Evolutionary conservation across 2,113 vertebrate genomes (phyloP), one percentile per base, ranked within the genome.

Genomic region (Sterrhoptilus dennistouni): DNA sequence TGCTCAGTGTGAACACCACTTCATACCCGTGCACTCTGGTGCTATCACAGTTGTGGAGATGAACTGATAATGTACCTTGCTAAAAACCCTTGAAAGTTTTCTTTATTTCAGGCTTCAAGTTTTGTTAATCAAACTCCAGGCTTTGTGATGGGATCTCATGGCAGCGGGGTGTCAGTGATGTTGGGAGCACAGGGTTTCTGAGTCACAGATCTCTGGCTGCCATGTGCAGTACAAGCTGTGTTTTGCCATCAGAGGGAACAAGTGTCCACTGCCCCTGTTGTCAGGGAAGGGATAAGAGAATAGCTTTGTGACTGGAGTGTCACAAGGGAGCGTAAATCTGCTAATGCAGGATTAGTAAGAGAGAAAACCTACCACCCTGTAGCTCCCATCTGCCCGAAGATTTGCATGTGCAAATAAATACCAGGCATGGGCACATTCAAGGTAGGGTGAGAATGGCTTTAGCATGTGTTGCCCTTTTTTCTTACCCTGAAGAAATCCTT

Each of bases 1-100:
- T 9, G 38, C 42, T 35, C n/a, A 4, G 27, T 3, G 12, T 21
- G 22, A 77, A 5, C 7, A 1, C 14, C 1, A 0, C 36, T 54
- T 44, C 21, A 22, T 44, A 42, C 47, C 24, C 12, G 5, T 24
- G 23, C 47, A 24, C 54, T 80, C 50, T 91, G 45, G 0, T 25
- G 60, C 22, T 53, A 4, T 40, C 81, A 47, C 29, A 23, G 47
- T 5, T 31, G 64, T n/a, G 47, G 52, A 38, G 19, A n/a, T 22
- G 36, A 87, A 36, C 56, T 84, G 81, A 53, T 36, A 20, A 33
- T 5, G 21, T 22, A 12, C 49, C 61, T 47, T 64, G 49, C 40
- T 72, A 38, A 68, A 87, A 82, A 64, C 27, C 6, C 63, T 56
- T n/a, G 3, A 24, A 54, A 85, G 29, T 8, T 57, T 47, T 49